Evolutionary conservation across 2,797 vertebrate species (phyloP).

Genomic region (Naso thynnoides): DNA sequence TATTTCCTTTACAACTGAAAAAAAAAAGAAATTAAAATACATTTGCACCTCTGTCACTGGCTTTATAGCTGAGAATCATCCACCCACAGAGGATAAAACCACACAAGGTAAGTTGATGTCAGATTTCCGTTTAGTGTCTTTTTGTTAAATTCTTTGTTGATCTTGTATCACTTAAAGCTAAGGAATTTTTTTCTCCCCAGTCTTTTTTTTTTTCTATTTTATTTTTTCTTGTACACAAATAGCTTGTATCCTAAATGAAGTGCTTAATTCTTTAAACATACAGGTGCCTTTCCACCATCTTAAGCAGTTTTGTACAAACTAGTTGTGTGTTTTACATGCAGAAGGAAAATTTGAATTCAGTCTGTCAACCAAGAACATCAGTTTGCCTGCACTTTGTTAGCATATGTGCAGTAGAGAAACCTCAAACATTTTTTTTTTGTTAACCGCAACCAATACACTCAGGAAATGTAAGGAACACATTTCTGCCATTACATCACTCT

Average conservation of each 20-base stretch:
- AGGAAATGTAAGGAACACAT: neutral
- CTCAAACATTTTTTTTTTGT: neutral
- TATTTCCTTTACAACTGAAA: constrained; percentile 1
- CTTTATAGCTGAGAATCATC: constrained; percentile 48
- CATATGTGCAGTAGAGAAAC: neutral
- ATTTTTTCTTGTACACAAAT: neutral
- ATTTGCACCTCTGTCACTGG: neutral
- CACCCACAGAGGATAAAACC: constrained; percentile 13
- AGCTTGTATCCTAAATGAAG: neutral
- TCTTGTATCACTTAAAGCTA: neutral
- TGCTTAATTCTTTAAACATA: neutral
- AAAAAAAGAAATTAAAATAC: neutral
- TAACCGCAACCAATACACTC: too few species aligned
- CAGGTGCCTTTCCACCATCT: neutral
- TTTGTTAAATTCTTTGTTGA: neutral
- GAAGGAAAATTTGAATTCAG: neutral
- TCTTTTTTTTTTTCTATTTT: neutral
- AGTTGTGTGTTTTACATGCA: neutral
- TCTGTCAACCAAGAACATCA: too few species aligned
- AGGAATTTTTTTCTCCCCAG: neutral
- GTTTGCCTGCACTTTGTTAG: neutral
- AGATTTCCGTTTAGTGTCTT: neutral
- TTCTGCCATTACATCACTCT: constrained; percentile 32
- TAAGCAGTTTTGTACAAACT: neutral
- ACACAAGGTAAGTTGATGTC: constrained; percentile 58